Percentiles rank a stretch among this genome's conserved stretches.
These are phyloP conservation scores for Alloscopus bannaensis DNA, from an alignment of 2,888 invertebrate genomes.

Conservation along the genomic window DNA sequence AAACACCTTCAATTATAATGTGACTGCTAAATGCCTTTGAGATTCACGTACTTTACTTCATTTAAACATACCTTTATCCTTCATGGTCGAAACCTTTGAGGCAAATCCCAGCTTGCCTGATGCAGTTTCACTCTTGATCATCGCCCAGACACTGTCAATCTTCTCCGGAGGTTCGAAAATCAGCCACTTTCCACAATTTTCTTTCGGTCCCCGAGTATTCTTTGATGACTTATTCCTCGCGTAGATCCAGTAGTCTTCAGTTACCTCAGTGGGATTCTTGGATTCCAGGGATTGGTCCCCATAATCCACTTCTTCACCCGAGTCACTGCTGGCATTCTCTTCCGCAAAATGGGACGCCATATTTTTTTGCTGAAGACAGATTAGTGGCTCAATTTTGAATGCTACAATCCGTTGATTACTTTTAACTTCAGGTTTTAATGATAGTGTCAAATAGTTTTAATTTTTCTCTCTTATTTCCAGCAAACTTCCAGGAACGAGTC, in stretches of 20 bases:
- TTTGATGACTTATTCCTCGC: not conserved
- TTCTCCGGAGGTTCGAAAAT: constrained; percentile 10
- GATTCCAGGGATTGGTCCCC: no score
- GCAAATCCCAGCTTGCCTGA: constrained; percentile 15
- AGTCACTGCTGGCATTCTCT: no score
- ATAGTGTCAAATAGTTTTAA: no score
- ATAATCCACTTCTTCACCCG: no score
- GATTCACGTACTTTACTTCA: no score
- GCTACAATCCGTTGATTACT: no score
- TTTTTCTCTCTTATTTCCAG: no score
- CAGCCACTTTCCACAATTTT: constrained; percentile 34
- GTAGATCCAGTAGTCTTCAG: not conserved
- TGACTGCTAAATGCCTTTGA: not conserved
- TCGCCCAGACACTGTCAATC: constrained; percentile 28
- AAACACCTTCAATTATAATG: not conserved
- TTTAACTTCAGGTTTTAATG: no score
- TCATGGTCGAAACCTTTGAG: constrained; percentile 39
- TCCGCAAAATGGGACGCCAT: no score
- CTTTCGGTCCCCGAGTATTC: not conserved
- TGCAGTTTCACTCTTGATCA: not conserved
- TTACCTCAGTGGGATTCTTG: not conserved
- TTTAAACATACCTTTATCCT: constrained; percentile 24
- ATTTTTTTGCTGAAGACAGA: no score
- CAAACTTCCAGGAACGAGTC: no score
- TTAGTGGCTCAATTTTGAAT: no score